Evolutionary conservation across 2,113 vertebrate genomes (phyloP), one percentile per base, ranked within the genome.

Genomic region (Sinocyclocheilus anshuiensis): DNA sequence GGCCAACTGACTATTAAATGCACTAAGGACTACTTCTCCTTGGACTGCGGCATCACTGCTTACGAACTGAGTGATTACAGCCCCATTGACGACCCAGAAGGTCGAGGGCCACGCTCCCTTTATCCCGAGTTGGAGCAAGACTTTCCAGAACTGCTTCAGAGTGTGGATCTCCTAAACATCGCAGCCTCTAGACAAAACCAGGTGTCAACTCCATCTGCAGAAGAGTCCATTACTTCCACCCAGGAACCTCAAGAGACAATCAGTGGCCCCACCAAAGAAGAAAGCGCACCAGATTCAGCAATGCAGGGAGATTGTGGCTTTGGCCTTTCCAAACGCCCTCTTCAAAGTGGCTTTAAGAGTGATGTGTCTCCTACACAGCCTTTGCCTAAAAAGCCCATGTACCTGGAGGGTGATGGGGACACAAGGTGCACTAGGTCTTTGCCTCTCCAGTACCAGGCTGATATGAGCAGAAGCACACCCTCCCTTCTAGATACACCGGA

Each of bases 41-140:
- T 99, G 87, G 98, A 99, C 92, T 99, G 98, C 76, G 98, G 98
- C 12, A 99, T 99, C 92, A 99, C 98, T 24, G 98, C 98, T 69
- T 99, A 96, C 76, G 98, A 99, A 89, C 93, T 99, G 36, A 97
- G 96, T 16, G 98, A 98, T 93, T 99, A 98, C 87, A 99, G 98
- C 91, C 98, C 98, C 20, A 94, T 97, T 33, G 97, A 99, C 55
- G 97, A 97, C 87, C 94, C 74, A 15, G 95, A 92, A 89, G 90
- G 88, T 86, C 94, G 26, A 88, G 89, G 91, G 92, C 84, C 92
- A 92, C 91, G 93, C 85, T 96, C 95, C 91, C 94, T 91, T 85
- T 96, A 93, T 90, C 94, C 94, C 75, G 91, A 95, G 80, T 93
- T 96, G 93, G 94, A 97, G 89, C 94, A 94, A 75, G 95, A 96